Evolutionary conservation across 2,113 vertebrate genomes (phyloP).

Genomic region (Strix uralensis): DNA sequence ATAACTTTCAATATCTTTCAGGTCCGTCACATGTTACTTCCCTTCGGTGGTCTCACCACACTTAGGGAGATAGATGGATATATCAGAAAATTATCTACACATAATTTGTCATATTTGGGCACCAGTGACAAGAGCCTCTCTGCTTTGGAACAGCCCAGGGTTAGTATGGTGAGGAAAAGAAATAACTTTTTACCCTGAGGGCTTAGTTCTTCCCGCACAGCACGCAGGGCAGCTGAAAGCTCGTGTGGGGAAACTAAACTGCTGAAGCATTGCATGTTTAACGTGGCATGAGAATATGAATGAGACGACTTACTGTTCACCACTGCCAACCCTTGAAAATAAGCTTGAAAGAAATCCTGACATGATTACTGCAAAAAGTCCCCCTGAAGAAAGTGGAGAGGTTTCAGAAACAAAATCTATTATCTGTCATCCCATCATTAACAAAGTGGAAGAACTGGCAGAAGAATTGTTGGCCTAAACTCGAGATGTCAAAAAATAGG

Average conservation of each 20-base stretch:
- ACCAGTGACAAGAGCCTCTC: conserved; percentile 31
- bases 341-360: conserved; percentile 35
- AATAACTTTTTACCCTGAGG: conserved; percentile 46
- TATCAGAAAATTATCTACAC: conserved; percentile 53
- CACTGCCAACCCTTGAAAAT: not conserved
- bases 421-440: conserved; percentile 7
- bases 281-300: conserved; percentile 1
- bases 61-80: conserved; percentile 58
- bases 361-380: not conserved
- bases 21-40: not conserved
- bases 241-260: not conserved
- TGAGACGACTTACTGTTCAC: not conserved
- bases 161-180: conserved; percentile 43
- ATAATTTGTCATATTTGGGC: conserved; percentile 65
- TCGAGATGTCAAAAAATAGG: not conserved
- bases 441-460: not conserved
- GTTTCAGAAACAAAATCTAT: conserved; percentile 19
- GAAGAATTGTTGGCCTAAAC: not conserved
- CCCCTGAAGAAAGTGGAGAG: not conserved
- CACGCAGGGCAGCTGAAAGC: conserved; percentile 23
- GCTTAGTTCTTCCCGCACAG: not conserved
- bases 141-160: conserved; percentile 30
- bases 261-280: conserved; percentile 1
- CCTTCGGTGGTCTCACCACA: not conserved
- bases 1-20: not conserved